Conservation (phyloP, 2,797 vertebrate species). For the Enteromius fasciolatus region DNA sequence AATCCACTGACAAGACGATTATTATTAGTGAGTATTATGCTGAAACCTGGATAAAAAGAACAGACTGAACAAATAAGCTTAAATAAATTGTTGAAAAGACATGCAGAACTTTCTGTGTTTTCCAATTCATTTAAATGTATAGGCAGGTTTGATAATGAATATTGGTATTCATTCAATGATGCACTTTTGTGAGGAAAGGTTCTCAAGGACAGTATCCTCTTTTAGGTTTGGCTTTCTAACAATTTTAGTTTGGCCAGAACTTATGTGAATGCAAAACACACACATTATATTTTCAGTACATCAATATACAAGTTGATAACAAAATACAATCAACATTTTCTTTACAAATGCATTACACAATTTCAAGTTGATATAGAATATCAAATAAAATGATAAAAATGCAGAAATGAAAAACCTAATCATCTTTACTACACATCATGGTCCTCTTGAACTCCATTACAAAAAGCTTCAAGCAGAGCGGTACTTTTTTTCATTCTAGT, state of each 20-base stretch:
- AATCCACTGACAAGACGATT: neutral
- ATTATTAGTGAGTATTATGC: neutral
- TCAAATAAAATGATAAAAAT: neutral
- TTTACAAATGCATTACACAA: neutral
- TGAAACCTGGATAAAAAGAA: slow-evolving; percentile 4
- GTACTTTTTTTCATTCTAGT: neutral
- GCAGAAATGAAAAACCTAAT: neutral
- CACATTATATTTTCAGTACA: neutral
- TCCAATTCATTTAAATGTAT: neutral
- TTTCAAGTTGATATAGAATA: neutral
- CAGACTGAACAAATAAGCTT: neutral
- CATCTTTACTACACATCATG: neutral
- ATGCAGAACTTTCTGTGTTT: too few species aligned
- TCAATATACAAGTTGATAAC: neutral
- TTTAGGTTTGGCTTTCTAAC: neutral
- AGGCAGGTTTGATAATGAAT: neutral
- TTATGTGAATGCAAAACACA: neutral
- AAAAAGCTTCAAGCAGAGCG: neutral
- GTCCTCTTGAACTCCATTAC: neutral
- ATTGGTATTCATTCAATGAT: neutral
- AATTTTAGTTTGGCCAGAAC: neutral
- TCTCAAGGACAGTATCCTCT: neutral
- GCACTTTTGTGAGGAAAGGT: neutral
- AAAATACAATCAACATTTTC: neutral
- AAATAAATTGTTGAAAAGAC: neutral